A percentile compares a stretch with the other conserved stretches of the same genome.
Evolutionary conservation across 1,140 invertebrate genomes (phyloP).

Genomic region (Papilio polytes): DNA sequence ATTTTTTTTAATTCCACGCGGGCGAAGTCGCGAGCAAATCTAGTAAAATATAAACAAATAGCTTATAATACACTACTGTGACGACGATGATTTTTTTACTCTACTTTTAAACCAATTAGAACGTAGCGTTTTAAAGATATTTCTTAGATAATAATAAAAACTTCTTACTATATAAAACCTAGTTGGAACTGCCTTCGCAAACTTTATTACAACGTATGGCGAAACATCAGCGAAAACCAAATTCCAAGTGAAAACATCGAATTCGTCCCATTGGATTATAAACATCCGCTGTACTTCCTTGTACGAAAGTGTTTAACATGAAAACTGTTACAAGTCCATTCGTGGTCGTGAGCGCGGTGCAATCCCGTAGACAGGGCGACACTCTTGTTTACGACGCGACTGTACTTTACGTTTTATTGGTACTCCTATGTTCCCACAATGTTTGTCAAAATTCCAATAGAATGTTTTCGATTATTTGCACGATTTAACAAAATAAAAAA

Average conservation of each 20-base stretch:
- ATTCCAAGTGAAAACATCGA: not conserved
- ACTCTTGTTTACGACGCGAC: constrained; percentile 69
- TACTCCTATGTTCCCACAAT: constrained; percentile 59
- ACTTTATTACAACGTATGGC: not conserved
- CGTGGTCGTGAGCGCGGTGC: constrained; percentile 34
- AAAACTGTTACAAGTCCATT: constrained; percentile 39
- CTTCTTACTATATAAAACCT: not conserved
- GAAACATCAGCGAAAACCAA: not conserved
- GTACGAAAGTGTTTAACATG: constrained; percentile 36
- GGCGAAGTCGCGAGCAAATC: no score
- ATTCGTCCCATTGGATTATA: constrained; percentile 25
- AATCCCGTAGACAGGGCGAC: constrained; percentile 49
- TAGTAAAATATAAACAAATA: no score
- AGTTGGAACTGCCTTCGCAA: not conserved
- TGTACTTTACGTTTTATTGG: constrained; percentile 70
- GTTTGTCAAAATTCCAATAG: constrained; percentile 45
- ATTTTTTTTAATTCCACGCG: no score
- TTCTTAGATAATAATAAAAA: not conserved
- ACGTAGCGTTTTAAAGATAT: no score
- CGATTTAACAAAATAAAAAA: no score
- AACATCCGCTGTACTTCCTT: constrained; percentile 34
- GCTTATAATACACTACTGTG: no score
- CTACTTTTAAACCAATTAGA: no score
- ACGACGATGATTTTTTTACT: no score
- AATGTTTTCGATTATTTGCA: constrained; percentile 38